Evolutionary conservation across 1,140 invertebrate genomes (phyloP).

Genomic region (Littorina saxatilis): DNA sequence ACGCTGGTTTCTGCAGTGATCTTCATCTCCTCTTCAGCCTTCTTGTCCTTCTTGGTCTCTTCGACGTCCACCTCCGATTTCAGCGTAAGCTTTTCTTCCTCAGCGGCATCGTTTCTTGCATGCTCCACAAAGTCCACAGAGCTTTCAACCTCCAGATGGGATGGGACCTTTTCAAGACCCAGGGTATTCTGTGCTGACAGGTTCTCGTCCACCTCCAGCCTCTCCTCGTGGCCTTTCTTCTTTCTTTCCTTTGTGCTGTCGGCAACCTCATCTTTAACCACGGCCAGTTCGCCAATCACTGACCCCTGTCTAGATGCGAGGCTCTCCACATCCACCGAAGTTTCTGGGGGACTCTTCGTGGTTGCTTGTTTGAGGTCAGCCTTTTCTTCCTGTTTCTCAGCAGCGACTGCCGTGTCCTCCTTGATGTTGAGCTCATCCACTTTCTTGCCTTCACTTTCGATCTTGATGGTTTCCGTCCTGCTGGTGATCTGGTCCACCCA

Average conservation of each 20-base stretch:
- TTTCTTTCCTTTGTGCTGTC: not conserved
- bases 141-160: not conserved
- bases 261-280: slow-evolving; percentile 14
- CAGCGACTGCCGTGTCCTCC: not conserved
- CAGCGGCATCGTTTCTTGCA: not conserved
- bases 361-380: not conserved
- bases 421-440: not conserved
- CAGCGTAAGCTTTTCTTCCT: not conserved
- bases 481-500: slow-evolving; percentile 35
- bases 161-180: not conserved
- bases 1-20: slow-evolving; percentile 16
- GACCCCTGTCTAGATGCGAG: not conserved
- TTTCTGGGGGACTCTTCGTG: not conserved
- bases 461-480: slow-evolving; percentile 6
- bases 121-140: not conserved
- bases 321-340: slow-evolving; percentile 1
- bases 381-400: slow-evolving; percentile 15
- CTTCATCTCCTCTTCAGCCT: not conserved
- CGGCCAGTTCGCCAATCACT: not conserved
- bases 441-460: slow-evolving; percentile 25
- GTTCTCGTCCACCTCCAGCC: slow-evolving; percentile 3
- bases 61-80: not conserved
- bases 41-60: not conserved
- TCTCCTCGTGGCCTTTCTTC: not conserved
- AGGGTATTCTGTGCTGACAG: slow-evolving; percentile 10